Conservation (phyloP, 2,113 vertebrate species). For the Sander vitreus region DNA sequence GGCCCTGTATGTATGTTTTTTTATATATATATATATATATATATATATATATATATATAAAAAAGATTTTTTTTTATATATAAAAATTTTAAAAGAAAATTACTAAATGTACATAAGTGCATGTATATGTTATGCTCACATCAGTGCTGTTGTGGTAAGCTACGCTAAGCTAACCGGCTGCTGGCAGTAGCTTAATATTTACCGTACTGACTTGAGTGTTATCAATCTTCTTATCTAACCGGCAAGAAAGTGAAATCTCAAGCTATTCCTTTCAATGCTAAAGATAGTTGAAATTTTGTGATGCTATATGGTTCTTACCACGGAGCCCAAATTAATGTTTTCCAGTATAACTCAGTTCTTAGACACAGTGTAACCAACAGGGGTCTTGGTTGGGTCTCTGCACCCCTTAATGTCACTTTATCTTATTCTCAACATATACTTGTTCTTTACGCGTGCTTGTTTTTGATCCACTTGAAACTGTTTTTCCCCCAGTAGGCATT, state of each 20-base stretch:
- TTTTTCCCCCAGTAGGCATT: background rate
- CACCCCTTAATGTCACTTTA: background rate
- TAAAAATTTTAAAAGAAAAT: no score
- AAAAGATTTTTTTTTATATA: no score
- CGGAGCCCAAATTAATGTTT: background rate
- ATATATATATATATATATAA: no score
- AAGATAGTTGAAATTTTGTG: background rate
- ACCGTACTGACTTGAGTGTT: background rate
- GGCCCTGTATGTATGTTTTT: no score
- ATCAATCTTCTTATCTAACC: background rate
- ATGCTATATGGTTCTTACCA: background rate
- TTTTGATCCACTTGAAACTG: constrained; percentile 1
- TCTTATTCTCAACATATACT: background rate
- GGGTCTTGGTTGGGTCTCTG: background rate
- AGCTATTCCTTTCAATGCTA: no score
- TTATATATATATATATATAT: no score
- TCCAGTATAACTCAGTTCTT: background rate
- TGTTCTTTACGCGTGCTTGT: background rate
- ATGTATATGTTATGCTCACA: no score
- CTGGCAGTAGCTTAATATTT: background rate
- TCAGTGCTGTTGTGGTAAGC: no score
- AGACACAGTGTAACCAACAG: no score
- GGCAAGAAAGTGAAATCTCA: background rate
- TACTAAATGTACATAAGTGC: no score
- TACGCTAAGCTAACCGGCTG: background rate